Percentiles rank a stretch among this genome's conserved stretches.
These are phyloP conservation scores for Cnemophilus loriae DNA, from an alignment of 2,113 vertebrate species.

Conservation along the genomic window DNA sequence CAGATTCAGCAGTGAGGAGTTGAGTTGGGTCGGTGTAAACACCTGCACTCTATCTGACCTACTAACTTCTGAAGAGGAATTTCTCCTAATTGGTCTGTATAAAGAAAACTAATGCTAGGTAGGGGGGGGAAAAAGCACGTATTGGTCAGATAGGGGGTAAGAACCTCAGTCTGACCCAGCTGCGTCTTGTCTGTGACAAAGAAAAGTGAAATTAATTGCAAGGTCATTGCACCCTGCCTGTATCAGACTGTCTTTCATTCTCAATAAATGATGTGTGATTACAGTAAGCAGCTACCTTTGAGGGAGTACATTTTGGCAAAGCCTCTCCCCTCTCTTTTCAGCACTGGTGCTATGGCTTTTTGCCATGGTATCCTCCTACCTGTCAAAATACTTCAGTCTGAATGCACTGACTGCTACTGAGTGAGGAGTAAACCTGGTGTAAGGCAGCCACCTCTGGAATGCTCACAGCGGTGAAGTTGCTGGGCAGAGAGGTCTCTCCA, in stretches of 20 bases:
- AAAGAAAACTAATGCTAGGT: slow-evolving; percentile 9
- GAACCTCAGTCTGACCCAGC: slow-evolving; percentile 56
- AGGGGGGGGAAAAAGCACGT: not conserved
- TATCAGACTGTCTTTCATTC: slow-evolving; percentile 70
- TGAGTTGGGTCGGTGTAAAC: not conserved
- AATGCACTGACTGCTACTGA: slow-evolving; percentile 1
- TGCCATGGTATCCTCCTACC: slow-evolving; percentile 60
- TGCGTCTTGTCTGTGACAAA: slow-evolving; percentile 49
- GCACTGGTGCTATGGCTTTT: slow-evolving; percentile 30
- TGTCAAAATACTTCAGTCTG: slow-evolving; percentile 39
- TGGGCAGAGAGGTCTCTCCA: not conserved
- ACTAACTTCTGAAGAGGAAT: slow-evolving; percentile 55
- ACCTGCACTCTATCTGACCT: not conserved
- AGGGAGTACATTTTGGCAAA: slow-evolving; percentile 66
- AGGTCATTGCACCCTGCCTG: slow-evolving; percentile 52
- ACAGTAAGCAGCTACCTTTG: slow-evolving; percentile 57
- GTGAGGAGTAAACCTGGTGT: not conserved
- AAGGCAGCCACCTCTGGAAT: slow-evolving; percentile 1
- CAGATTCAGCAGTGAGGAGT: not conserved
- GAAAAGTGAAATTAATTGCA: slow-evolving; percentile 75
- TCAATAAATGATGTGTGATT: slow-evolving; percentile 79
- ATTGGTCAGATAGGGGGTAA: slow-evolving; percentile 53
- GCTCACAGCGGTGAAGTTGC: not conserved
- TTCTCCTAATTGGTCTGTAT: slow-evolving; percentile 68
- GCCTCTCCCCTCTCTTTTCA: not conserved